Evolutionary conservation across 2,888 invertebrate species (phyloP), one percentile per base, ranked within the genome.

Genomic region (Aquatica leii): DNA sequence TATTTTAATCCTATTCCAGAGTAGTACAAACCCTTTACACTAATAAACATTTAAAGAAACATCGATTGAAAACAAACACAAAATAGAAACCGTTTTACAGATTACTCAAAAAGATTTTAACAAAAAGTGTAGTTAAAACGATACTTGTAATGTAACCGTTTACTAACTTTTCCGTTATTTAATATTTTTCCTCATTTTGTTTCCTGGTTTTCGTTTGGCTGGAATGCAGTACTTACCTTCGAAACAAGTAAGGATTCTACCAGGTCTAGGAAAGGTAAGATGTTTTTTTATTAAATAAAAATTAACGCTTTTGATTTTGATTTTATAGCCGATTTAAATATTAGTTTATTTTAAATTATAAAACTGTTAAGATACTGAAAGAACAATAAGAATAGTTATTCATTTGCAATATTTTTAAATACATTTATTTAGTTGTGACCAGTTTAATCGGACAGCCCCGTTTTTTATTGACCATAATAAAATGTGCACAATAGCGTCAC

Each of bases 251-350:
- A 79, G 81, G 73, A 77, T 81, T 59, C 75, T 82, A 40, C 82
- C 83, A 62, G 81, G 82, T 64, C 76, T 82, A 65, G 81, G 81
- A 71, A 82, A 82, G 80, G 83, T 82, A 78, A 81, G 82, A 76
- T 21, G 0, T 37, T 34, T 74, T 43, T 40, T 24, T 24, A 24
- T 24, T 24, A n/a, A n/a, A n/a, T n/a, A n/a, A n/a, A n/a, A n/a
- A n/a, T n/a, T n/a, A n/a, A n/a, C n/a, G n/a, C n/a, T n/a, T n/a
- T n/a, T n/a, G n/a, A n/a, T n/a, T n/a, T n/a, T n/a, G n/a, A n/a
- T n/a, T n/a, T n/a, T n/a, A n/a, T n/a, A n/a, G n/a, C n/a, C n/a
- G n/a, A n/a, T n/a, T n/a, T n/a, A n/a, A n/a, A n/a, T n/a, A n/a
- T n/a, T n/a, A n/a, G n/a, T n/a, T n/a, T n/a, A n/a, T n/a, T n/a